Conservation (phyloP, 2,888 invertebrate genomes). For the Aspidiotus rigidus region DNA sequence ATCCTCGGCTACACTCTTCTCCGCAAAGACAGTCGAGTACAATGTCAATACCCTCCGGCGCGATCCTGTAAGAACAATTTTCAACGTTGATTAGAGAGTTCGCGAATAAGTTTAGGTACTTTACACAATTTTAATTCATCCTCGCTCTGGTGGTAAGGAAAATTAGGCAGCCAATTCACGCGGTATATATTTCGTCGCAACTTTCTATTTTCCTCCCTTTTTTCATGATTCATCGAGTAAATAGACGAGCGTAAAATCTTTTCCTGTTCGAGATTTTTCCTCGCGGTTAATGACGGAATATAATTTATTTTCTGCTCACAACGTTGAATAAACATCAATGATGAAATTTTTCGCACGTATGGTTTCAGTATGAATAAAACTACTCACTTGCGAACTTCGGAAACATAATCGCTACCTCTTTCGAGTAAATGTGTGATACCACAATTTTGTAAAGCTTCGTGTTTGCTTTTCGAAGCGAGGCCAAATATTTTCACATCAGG, state of each 20-base stretch:
- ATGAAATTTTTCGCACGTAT: too few relatives aligned
- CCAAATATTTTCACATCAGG: conserved; percentile 73
- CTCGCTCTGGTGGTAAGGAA: background rate
- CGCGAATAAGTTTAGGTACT: too few relatives aligned
- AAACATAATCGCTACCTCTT: conserved; percentile 68
- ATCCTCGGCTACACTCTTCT: conserved; percentile 78
- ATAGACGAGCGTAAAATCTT: too few relatives aligned
- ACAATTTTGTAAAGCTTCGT: conserved; percentile 66
- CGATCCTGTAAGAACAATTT: conserved; percentile 47
- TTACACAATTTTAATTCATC: background rate
- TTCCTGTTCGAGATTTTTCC: too few relatives aligned
- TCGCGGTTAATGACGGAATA: too few relatives aligned
- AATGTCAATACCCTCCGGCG: conserved; percentile 71
- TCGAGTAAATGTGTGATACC: conserved; percentile 67
- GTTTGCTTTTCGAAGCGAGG: conserved; percentile 73
- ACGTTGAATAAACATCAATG: too few relatives aligned
- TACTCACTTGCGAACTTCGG: conserved; percentile 73
- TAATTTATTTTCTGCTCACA: too few relatives aligned
- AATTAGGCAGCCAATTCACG: too few relatives aligned
- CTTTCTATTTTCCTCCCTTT: too few relatives aligned
- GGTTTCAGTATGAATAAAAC: too few relatives aligned
- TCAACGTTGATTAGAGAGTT: background rate
- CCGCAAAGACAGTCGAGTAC: conserved; percentile 82
- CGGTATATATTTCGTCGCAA: too few relatives aligned
- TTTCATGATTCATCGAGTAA: too few relatives aligned